A percentile compares a stretch with the other conserved stretches of the same genome.
Evolutionary conservation across 2,797 vertebrate species (phyloP).

Genomic region (Enteromius thamalakanensis): DNA sequence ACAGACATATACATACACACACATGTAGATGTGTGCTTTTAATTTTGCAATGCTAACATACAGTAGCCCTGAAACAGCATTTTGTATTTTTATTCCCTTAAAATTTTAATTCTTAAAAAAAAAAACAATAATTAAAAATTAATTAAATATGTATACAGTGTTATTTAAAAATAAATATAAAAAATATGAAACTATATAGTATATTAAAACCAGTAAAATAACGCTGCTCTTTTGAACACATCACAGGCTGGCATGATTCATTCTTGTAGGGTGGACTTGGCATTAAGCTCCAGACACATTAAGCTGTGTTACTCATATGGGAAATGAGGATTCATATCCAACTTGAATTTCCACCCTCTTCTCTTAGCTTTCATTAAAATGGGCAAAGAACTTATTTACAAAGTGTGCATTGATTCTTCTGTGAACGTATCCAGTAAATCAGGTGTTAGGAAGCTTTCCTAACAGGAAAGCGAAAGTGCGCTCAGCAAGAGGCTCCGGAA

Average conservation of each 20-base stretch:
- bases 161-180: not conserved
- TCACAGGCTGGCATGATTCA: not conserved
- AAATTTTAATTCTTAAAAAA: not conserved
- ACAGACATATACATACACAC: too few relatives aligned
- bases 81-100: not conserved
- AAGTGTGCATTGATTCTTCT: not conserved
- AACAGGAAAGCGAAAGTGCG: constrained; percentile 2
- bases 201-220: not conserved
- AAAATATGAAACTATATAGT: not conserved
- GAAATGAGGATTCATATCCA: constrained; percentile 1
- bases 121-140: not conserved
- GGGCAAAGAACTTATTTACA: not conserved
- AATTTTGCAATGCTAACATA: not conserved
- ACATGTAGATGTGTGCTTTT: too few relatives aligned
- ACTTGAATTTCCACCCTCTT: not conserved
- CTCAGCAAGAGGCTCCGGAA: constrained; percentile 11
- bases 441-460: constrained; percentile 12
- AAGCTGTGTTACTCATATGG: not conserved
- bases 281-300: not conserved
- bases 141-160: not conserved
- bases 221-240: constrained; percentile 1
- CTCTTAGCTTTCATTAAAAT: not conserved
- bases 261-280: not conserved
- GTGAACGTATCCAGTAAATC: not conserved
- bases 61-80: not conserved